Evolutionary conservation across 2,797 vertebrate genomes (phyloP).

Genomic region (Xiphorhynchus erythropygius): DNA sequence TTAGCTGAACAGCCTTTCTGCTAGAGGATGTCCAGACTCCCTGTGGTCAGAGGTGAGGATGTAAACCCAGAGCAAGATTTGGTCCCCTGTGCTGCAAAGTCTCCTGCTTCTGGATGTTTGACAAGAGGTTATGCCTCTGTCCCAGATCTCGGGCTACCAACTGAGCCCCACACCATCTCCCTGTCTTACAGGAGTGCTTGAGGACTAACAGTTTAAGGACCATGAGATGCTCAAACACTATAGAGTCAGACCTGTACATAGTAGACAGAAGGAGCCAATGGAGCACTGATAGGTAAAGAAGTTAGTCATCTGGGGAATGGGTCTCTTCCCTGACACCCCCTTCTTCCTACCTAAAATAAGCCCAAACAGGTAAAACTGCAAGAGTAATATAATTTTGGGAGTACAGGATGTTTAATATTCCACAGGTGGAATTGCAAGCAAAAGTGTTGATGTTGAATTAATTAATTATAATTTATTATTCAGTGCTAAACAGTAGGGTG

Average conservation of each 20-base stretch:
- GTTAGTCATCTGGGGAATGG: background rate
- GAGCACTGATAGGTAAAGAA: background rate
- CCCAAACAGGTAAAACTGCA: background rate
- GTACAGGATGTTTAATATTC: background rate
- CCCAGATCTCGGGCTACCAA: background rate
- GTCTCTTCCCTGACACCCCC: background rate
- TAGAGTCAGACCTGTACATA: background rate
- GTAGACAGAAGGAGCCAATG: background rate
- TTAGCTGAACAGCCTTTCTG: background rate
- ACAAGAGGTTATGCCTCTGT: background rate
- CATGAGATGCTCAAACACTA: background rate
- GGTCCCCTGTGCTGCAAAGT: fast-evolving
- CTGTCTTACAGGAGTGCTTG: background rate
- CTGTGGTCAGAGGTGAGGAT: background rate
- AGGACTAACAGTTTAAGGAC: background rate
- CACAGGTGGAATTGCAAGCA: background rate
- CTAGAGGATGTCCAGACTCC: background rate
- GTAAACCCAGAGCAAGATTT: background rate
- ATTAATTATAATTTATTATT: background rate
- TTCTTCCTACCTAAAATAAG: background rate
- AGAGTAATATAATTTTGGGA: background rate
- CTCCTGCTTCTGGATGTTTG: background rate
- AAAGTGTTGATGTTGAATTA: background rate
- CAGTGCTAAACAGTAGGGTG: background rate
- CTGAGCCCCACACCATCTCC: background rate